Evolutionary conservation across 2,113 vertebrate species (phyloP).

Genomic region (Arenaria interpres): DNA sequence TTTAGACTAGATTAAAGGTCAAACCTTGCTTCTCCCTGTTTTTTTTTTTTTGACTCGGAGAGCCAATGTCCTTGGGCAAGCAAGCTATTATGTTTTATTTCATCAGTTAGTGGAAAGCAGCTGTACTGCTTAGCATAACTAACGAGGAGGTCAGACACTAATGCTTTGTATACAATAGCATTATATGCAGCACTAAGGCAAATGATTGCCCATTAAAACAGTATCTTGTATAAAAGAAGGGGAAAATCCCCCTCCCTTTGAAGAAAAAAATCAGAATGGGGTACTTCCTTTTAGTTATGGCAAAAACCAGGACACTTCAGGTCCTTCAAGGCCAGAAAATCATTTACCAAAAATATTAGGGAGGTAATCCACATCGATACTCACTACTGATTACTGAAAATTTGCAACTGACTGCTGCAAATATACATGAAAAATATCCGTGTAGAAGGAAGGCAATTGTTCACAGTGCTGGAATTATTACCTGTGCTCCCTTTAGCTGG

Average conservation of each 20-base stretch:
- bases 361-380: background rate
- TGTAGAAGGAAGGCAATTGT: background rate
- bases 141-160: conserved; percentile 40
- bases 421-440: background rate
- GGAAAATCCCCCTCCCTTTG: background rate
- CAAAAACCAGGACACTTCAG: background rate
- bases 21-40: background rate
- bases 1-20: conserved; percentile 28
- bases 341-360: background rate
- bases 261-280: background rate
- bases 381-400: background rate
- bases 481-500: background rate
- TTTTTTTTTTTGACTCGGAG: background rate
- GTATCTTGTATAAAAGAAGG: conserved; percentile 10
- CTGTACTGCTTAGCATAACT: conserved; percentile 54
- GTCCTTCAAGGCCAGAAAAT: background rate
- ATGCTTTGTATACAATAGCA: conserved; percentile 15
- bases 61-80: background rate
- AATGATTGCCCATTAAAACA: conserved; percentile 31
- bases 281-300: background rate
- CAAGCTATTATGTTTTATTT: conserved; percentile 31
- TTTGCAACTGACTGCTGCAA: background rate
- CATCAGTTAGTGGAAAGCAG: conserved; percentile 37
- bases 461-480: background rate
- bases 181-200: background rate